Conservation (phyloP, 2,113 vertebrate species). For the Vimba vimba region DNA sequence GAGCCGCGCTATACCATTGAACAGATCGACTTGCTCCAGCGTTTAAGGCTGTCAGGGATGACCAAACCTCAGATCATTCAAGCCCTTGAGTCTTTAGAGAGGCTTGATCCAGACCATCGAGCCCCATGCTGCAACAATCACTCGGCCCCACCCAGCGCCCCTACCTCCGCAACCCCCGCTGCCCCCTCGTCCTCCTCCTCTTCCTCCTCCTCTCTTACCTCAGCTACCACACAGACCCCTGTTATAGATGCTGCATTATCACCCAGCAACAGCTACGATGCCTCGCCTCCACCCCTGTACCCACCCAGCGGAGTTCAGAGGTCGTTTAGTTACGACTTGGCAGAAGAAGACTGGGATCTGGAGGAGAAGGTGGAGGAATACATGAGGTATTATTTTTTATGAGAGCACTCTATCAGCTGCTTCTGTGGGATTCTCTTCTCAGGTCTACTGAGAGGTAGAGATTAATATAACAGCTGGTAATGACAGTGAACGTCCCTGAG, state of each 20-base stretch:
- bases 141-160: constrained; percentile 59
- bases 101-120: constrained; percentile 79
- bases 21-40: constrained; percentile 84
- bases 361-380: constrained; percentile 85
- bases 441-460: constrained; percentile 52
- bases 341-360: constrained; percentile 83
- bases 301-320: constrained; percentile 74
- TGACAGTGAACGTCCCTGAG: constrained; percentile 66
- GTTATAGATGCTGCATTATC: constrained; percentile 79
- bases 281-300: constrained; percentile 80
- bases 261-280: constrained; percentile 82
- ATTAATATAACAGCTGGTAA: constrained; percentile 70
- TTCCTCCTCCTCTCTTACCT: constrained; percentile 77
- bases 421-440: constrained; percentile 17
- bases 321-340: constrained; percentile 80
- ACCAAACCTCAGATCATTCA: constrained; percentile 84
- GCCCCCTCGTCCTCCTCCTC: constrained; percentile 77
- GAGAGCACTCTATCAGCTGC: background rate
- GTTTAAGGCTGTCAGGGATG: constrained; percentile 81
- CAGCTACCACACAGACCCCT: constrained; percentile 81
- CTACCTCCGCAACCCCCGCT: constrained; percentile 60
- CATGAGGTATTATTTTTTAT: constrained; percentile 74
- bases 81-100: constrained; percentile 81
- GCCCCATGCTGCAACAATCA: constrained; percentile 72
- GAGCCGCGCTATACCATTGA: constrained; percentile 85